Percentiles rank a stretch among this genome's conserved stretches.
Conservation (phyloP, 2,888 invertebrate species). For the Scelioninae gen. 1 region DNA sequence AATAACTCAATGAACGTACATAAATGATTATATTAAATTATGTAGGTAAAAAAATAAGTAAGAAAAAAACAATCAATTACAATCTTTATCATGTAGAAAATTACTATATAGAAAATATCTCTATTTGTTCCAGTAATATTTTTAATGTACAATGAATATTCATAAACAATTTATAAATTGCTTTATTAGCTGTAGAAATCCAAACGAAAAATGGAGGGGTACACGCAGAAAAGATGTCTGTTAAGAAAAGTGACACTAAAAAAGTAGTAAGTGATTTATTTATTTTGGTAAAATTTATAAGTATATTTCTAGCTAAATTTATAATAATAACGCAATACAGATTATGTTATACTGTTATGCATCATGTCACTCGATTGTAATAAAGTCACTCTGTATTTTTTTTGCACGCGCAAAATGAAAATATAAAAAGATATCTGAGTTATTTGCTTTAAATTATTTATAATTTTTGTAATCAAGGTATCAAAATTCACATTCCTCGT, state of each 20-base stretch:
- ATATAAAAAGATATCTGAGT: too few relatives aligned
- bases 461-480: not conserved
- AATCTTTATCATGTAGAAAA: too few relatives aligned
- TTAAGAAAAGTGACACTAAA: slow-evolving; percentile 11
- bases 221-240: not conserved
- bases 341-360: too few relatives aligned
- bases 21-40: too few relatives aligned
- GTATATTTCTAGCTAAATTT: not conserved
- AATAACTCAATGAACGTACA: too few relatives aligned
- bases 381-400: too few relatives aligned
- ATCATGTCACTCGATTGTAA: too few relatives aligned
- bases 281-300: slow-evolving; percentile 10
- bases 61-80: too few relatives aligned
- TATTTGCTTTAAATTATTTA: not conserved
- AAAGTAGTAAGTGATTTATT: slow-evolving; percentile 21
- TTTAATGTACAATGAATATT: not conserved
- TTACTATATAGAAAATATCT: not conserved
- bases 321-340: too few relatives aligned
- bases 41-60: too few relatives aligned
- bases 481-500: not conserved
- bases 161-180: slow-evolving; percentile 10
- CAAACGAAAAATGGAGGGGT: not conserved
- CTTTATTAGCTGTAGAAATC: slow-evolving; percentile 6
- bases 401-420: too few relatives aligned
- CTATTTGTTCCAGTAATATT: not conserved